Percentiles rank a stretch among this genome's conserved stretches.
Evolutionary conservation across 1,140 invertebrate genomes (phyloP).

Genomic region (Cydia amplana): DNA sequence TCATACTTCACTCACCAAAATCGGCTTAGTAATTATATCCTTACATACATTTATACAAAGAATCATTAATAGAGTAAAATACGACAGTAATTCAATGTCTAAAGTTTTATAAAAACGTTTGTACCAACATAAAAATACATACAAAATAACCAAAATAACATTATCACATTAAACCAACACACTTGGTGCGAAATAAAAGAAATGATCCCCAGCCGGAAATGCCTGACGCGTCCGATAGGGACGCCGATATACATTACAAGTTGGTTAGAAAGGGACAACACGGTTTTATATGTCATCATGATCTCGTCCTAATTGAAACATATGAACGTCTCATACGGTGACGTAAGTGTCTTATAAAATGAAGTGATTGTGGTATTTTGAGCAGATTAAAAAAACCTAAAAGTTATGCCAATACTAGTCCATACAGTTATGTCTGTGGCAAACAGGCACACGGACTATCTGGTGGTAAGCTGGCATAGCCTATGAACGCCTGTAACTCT

Average conservation of each 20-base stretch:
- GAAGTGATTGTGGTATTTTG: not conserved
- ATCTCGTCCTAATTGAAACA: conserved; percentile 16
- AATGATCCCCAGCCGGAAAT: conserved; percentile 17
- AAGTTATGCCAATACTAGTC: no score
- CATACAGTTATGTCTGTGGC: no score
- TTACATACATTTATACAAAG: no score
- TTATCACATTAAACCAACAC: conserved; percentile 24
- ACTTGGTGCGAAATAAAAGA: conserved; percentile 27
- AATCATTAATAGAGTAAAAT: no score
- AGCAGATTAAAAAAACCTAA: not conserved
- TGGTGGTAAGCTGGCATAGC: no score
- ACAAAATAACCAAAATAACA: not conserved
- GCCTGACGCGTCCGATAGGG: conserved; percentile 17
- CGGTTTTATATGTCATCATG: not conserved
- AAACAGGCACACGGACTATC: no score
- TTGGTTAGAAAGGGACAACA: not conserved
- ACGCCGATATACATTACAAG: not conserved
- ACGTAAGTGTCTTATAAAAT: not conserved
- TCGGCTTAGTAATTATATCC: no score
- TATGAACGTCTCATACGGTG: not conserved
- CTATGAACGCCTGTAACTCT: no score
- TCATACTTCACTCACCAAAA: no score
- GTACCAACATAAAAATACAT: not conserved
- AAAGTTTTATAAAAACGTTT: no score
- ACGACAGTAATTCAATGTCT: no score